These are phyloP conservation scores for Cassiopea xamachana DNA, from an alignment of 30 jellyfish, hydroid and myxozoan genomes.

Conservation along the genomic window DNA sequence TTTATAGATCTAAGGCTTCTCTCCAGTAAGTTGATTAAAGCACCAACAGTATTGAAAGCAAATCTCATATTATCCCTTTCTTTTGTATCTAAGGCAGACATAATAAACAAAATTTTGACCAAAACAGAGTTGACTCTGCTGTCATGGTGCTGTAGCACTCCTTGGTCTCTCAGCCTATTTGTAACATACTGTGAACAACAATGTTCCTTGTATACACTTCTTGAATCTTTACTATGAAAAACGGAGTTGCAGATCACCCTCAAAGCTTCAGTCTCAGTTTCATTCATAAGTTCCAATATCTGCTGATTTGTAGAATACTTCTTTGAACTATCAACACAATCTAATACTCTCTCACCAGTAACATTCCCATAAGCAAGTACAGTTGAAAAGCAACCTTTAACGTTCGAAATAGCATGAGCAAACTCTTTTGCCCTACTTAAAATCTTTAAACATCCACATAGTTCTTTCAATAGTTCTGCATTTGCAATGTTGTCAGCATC, in stretches of 20 bases:
- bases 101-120: constrained; percentile 72
- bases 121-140: not conserved
- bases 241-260: constrained; percentile 74
- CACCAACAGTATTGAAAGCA: constrained; percentile 10
- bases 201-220: constrained; percentile 31
- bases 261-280: constrained; percentile 46
- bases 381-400: not conserved
- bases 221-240: constrained; percentile 53
- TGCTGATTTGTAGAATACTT: not conserved
- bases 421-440: constrained; percentile 39
- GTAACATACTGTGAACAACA: constrained; percentile 25
- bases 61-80: constrained; percentile 65
- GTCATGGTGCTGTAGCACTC: not conserved
- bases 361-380: constrained; percentile 17
- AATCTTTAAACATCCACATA: constrained; percentile 31
- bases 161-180: constrained; percentile 2
- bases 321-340: not conserved
- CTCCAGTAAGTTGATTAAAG: constrained; percentile 7
- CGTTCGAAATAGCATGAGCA: not conserved
- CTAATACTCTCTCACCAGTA: not conserved
- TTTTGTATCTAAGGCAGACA: constrained; percentile 82
- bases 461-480: constrained; percentile 9
- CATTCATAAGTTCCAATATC: not conserved
- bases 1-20: not conserved
- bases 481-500: not conserved